phyloP scores from a whole-genome alignment of 2,113 vertebrate species.

The Emydura subglobosa region DNA sequence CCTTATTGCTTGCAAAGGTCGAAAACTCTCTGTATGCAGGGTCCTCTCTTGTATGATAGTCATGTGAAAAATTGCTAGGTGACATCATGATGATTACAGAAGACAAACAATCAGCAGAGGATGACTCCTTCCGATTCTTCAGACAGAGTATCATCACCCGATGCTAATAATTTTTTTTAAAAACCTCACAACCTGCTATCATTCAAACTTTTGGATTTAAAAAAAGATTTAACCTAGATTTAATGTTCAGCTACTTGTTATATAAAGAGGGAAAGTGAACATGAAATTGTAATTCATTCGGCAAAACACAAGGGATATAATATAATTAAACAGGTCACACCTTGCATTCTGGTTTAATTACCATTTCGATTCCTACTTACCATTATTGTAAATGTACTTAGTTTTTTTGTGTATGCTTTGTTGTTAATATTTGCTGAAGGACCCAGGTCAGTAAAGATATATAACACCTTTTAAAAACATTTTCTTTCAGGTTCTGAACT shows the following conservation, averaged over 20 bases:
- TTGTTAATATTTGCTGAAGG: slow-evolving; percentile 15
- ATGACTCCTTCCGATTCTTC: neutral
- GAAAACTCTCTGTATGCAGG: neutral
- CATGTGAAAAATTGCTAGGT: neutral
- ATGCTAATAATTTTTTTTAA: neutral
- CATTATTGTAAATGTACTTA: neutral
- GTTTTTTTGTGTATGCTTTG: neutral
- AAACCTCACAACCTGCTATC: neutral
- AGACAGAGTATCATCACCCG: neutral
- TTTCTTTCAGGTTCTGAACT: neutral
- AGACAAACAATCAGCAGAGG: neutral
- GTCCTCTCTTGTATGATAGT: neutral
- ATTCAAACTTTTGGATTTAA: neutral
- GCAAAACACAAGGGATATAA: neutral
- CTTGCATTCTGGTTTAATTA: neutral
- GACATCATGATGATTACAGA: neutral
- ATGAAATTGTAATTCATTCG: neutral
- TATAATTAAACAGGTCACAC: neutral
- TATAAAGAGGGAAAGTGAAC: neutral
- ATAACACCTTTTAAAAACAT: neutral
- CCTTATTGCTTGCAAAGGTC: neutral
- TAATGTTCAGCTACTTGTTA: neutral
- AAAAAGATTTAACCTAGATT: neutral
- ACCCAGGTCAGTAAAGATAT: neutral
- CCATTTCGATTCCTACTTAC: slow-evolving; percentile 35